Conservation (phyloP, 2,797 vertebrate genomes). For the Enteromius afrohamiltoni region DNA sequence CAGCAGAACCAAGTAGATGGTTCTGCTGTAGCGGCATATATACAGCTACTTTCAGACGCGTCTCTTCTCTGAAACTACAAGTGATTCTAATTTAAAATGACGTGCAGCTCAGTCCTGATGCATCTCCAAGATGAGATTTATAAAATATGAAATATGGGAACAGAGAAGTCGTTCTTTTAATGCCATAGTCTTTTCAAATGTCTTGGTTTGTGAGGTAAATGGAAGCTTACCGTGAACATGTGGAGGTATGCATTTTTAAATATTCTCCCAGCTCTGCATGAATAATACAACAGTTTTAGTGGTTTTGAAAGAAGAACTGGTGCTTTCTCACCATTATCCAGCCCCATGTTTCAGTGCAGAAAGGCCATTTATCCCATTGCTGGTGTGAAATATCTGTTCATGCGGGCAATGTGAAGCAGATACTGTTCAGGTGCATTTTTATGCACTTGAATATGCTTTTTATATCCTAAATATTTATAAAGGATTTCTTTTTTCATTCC, state of each 20-base stretch:
- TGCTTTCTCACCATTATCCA: conserved; percentile 60
- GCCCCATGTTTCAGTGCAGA: conserved; percentile 40
- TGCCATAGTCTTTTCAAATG: conserved; percentile 41
- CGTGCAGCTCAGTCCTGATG: conserved; percentile 65
- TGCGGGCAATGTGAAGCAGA: conserved; percentile 11
- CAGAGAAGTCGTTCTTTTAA: conserved; percentile 72
- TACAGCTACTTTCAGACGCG: conserved; percentile 33
- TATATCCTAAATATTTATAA: conserved; percentile 44
- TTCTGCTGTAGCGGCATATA: conserved; percentile 36
- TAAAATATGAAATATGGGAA: conserved; percentile 77
- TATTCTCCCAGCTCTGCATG: conserved; percentile 65
- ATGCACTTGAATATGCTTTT: conserved; percentile 43
- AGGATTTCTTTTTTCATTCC: conserved; percentile 24
- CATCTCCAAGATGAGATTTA: conserved; percentile 69
- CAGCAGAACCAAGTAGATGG: no score
- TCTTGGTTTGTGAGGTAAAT: conserved; percentile 66
- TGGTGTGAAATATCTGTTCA: conserved; percentile 28
- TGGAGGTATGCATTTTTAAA: conserved; percentile 78
- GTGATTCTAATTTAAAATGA: conserved; percentile 75
- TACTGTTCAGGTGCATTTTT: conserved; percentile 21
- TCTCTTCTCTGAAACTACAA: conserved; percentile 38
- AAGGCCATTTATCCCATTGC: conserved; percentile 60
- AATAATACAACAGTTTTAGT: conserved; percentile 79
- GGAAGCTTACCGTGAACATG: conserved; percentile 79
- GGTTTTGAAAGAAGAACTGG: conserved; percentile 66